Base-by-base conservation (phyloP, 2,888 invertebrate genomes). In the Mactromeris polynyma region DNA sequence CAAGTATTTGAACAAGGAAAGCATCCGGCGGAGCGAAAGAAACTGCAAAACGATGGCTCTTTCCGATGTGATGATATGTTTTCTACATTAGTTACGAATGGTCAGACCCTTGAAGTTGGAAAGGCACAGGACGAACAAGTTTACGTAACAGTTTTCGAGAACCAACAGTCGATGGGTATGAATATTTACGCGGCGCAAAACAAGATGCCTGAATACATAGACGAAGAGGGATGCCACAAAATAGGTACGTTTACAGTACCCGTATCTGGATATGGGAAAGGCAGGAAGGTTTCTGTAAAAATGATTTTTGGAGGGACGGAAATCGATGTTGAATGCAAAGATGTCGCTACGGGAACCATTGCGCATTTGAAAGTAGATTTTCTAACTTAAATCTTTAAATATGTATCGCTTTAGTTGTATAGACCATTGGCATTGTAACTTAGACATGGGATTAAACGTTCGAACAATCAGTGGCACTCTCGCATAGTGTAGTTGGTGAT, bases 301-400 rank as follows among this genome's bases (percentile, higher is more conserved):
- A 80, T 93, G 69, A 90, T 87, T 58, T 92, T 92, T 40, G 93
- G 92, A 11, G 91, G 91, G 0, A 91, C 93, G n/a, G 93, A 93
- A 85, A 80, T 91, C 0, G 46, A 85, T 17, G 91, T 93, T 0
- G 78, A 90, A 36, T 90, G 90, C 31, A 58, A 42, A 21, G 86
- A 87, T 14, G 77, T 87, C 46, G 64, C 79, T 11, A 89, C 88
- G 4, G 88, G 86, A 11, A 86, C 81, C 46, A 81, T 81, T 21
- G 73, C 69, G 0, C 46, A 51, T 42, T 38, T 81, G 69, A 86
- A 54, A 64, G 80, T 86, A n/a, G 86, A 86, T 33, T 86, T 81
- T 26, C 73, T 86, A 54, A 42, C n/a, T 26, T 64, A 26, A 64
- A 11, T 9, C 21, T 26, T n/a, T 54, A 6, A 2, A 64, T 46